These are phyloP conservation scores for Toxotes chatareus DNA, from an alignment of 2,113 vertebrate genomes.

Conservation along the genomic window DNA sequence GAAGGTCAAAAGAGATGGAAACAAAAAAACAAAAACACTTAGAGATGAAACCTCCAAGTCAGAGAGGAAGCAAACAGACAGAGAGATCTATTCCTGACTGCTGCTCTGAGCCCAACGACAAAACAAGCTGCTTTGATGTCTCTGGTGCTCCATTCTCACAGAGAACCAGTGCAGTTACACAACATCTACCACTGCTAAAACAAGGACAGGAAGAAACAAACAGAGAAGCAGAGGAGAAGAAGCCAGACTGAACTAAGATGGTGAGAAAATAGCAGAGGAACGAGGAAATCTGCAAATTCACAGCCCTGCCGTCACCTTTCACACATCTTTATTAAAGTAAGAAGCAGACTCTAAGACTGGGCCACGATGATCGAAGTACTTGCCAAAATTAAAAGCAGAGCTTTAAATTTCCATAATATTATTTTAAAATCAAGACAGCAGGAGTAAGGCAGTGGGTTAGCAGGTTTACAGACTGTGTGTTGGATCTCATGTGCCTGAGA, in stretches of 20 bases:
- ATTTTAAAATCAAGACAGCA: conserved; percentile 1
- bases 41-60: conserved; percentile 32
- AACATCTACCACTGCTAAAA: conserved; percentile 54
- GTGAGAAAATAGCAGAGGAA: conserved; percentile 9
- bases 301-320: background rate
- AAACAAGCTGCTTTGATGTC: conserved; percentile 75
- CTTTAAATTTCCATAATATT: background rate
- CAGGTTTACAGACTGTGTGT: background rate
- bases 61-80: conserved; percentile 35
- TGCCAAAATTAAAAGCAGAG: background rate
- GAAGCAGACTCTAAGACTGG: background rate
- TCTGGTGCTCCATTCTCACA: conserved; percentile 41
- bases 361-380: background rate
- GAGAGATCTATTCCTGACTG: conserved; percentile 68
- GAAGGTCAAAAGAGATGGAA: conserved; percentile 1
- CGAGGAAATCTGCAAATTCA: conserved; percentile 19
- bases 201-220: conserved; percentile 44
- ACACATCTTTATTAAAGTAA: conserved; percentile 4
- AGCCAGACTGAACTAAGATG: conserved; percentile 15
- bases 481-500: background rate
- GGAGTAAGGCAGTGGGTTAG: background rate
- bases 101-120: conserved; percentile 57
- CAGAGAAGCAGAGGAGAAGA: background rate
- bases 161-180: conserved; percentile 63
- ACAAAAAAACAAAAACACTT: conserved; percentile 13